phyloP scores from a whole-genome alignment of 2,113 vertebrate genomes.

The Glaucomys volans region DNA sequence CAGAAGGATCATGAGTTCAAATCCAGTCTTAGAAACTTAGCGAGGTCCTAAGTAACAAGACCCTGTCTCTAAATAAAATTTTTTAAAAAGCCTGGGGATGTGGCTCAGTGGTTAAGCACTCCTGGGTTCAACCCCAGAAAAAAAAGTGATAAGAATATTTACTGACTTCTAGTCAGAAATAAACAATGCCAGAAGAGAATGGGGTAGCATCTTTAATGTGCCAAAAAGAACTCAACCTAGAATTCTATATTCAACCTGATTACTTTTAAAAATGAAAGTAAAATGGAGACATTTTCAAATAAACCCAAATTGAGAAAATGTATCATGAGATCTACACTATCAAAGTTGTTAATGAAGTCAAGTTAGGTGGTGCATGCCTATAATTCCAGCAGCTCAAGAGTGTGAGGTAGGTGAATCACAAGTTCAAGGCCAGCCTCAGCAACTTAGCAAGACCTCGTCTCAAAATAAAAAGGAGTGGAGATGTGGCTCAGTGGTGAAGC shows the following conservation, averaged over 20 bases:
- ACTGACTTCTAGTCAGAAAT: constrained; percentile 29
- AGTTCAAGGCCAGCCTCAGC: not conserved
- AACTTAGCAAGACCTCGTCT: not conserved
- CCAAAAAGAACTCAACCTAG: not conserved
- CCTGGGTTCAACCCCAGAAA: not conserved
- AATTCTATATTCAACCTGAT: not conserved
- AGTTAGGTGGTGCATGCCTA: not conserved
- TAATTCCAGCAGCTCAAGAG: not conserved
- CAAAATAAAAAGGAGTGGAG: not conserved
- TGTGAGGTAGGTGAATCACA: not conserved
- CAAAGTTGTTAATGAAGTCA: constrained; percentile 9
- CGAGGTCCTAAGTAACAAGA: not conserved
- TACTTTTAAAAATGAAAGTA: not conserved
- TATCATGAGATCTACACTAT: not conserved
- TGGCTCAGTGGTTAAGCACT: too few species aligned
- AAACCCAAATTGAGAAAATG: constrained; percentile 10
- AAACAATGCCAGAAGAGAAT: not conserved
- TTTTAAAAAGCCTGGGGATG: not conserved
- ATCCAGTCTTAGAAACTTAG: too few species aligned
- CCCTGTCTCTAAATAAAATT: not conserved
- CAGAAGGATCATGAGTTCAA: too few species aligned
- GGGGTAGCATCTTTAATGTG: not conserved
- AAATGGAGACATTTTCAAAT: constrained; percentile 45
- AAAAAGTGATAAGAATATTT: not conserved
- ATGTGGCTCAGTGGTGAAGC: not conserved